Base-by-base conservation (phyloP, 2,113 vertebrate species). In the human region DNA sequence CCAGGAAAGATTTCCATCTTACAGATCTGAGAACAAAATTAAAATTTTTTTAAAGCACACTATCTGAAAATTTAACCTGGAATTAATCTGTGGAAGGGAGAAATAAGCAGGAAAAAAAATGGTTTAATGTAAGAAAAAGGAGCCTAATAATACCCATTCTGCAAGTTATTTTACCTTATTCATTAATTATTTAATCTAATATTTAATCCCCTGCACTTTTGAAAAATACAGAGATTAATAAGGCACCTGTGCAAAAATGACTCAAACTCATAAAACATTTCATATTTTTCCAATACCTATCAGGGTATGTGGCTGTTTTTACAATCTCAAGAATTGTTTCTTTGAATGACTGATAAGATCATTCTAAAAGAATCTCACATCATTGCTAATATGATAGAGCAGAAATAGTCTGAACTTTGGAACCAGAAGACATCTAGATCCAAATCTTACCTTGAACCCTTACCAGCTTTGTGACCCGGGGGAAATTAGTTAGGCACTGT, bases 161-260 rank as follows among this genome's bases (percentile, higher is more conserved):
- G 6, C n/a, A 38, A 83, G n/a, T 85, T 90, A 84, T 73, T 45
- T 90, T 78, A 75, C 73, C 38, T 90, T 76, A 87, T 48, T 79
- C 48, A 81, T 95, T 94, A 61, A 61, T 82, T 88, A 92, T 90
- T 87, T 87, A 92, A 79, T n/a, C 3, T 50, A 61, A 90, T 61
- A 52, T 84, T 90, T 96, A 68, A 95, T 93, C n/a, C 43, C 23
- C 79, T 84, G 32, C 9, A n/a, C 50, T 73, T 87, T 11, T 90
- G 59, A 82, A 94, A 89, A 96, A 73, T 23, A 40, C 35, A 40
- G 17, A 75, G 45, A 45, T 57, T 35, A 66, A 59, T 94, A 92
- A 86, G 20, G 14, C 43, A 81, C 57, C 4, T 72, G 38, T n/a
- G 48, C 20, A 89, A 92, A 87, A 66, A 72, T 22, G 50, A 81